Evolutionary conservation across 92 coral and sea anemone genomes (phyloP).

Genomic region (Actinernus sp.): DNA sequence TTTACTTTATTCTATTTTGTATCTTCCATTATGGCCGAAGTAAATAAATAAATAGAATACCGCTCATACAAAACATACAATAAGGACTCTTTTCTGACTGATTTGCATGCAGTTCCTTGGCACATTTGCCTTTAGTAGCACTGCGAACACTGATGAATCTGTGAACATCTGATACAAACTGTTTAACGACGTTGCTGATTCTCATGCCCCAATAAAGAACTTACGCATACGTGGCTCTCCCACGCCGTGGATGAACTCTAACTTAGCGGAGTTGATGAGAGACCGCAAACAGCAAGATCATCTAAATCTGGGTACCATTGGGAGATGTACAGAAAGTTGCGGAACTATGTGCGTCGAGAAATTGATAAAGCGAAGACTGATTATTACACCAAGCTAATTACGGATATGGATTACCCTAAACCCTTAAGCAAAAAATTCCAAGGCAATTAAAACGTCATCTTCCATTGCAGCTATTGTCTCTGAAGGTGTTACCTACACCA

Average conservation of each 20-base stretch:
- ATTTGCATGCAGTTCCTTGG: neutral
- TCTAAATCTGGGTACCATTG: constrained; percentile 3
- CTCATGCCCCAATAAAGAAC: neutral
- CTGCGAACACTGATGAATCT: neutral
- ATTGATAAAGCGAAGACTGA: constrained; percentile 2
- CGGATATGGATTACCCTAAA: neutral
- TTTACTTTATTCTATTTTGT: too few species aligned
- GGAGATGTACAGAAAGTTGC: neutral
- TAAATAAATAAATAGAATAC: too few species aligned
- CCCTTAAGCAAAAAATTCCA: neutral
- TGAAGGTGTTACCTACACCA: neutral
- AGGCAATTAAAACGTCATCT: neutral
- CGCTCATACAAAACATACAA: neutral
- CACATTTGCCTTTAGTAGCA: neutral
- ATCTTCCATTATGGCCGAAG: too few species aligned
- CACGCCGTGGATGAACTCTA: neutral
- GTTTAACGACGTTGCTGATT: neutral
- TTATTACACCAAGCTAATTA: neutral
- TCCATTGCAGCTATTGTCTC: neutral
- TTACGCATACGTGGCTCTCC: constrained; percentile 3
- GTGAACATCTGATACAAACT: neutral
- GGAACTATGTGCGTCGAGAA: neutral
- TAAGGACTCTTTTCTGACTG: neutral
- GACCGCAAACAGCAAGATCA: neutral
- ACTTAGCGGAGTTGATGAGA: neutral